Evolutionary conservation across 1,140 invertebrate species (phyloP).

Genomic region (Ganaspis sp.): DNA sequence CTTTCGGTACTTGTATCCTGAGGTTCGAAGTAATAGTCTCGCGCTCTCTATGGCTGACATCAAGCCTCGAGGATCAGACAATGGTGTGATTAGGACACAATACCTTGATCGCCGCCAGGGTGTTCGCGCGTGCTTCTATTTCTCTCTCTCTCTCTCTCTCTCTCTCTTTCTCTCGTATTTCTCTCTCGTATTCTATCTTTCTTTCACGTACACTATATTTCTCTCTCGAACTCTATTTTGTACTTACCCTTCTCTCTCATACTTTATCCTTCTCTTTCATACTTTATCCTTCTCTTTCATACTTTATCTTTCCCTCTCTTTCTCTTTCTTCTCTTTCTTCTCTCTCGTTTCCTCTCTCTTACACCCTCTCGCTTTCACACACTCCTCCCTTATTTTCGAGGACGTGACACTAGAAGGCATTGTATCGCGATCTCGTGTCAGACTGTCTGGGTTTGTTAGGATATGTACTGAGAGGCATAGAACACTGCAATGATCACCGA

Average conservation of each 20-base stretch:
- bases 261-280: no score
- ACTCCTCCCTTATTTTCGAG: conserved; percentile 4
- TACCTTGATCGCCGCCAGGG: conserved; percentile 11
- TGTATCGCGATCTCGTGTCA: conserved; percentile 1
- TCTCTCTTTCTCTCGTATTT: no score
- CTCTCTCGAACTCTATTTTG: no score
- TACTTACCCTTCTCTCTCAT: background rate
- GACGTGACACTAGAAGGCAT: background rate
- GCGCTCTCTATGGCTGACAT: background rate
- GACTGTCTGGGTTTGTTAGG: background rate
- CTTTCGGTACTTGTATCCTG: background rate
- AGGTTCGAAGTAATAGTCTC: conserved; percentile 1
- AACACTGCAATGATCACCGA: conserved; percentile 22
- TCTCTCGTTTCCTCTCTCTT: no score
- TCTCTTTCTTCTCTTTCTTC: no score
- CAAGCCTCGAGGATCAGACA: conserved; percentile 14
- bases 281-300: no score
- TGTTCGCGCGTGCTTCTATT: background rate
- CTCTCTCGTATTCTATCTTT: no score
- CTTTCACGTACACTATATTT: no score
- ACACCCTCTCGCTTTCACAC: no score
- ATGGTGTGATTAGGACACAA: conserved; percentile 25
- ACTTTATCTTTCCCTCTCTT: no score
- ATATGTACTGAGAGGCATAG: background rate
- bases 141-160: background rate